Base-by-base conservation (phyloP, 2,113 vertebrate genomes). In the Callopanchax toddi region DNA sequence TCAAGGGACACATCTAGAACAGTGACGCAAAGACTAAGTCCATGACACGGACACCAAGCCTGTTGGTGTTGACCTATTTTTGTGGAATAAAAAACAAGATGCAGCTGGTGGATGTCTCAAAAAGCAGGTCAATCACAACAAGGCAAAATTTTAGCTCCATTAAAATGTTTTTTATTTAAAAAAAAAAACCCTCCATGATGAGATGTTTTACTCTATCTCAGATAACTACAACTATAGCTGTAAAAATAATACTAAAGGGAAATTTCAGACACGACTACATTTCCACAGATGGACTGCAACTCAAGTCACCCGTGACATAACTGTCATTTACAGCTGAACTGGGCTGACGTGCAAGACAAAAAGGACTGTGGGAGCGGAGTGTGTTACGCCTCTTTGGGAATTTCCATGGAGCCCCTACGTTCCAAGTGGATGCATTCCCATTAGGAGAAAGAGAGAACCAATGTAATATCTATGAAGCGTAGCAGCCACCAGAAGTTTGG, bases 301-400 rank as follows among this genome's bases (percentile, higher is more conserved):
- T 49, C 67, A 82, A 90, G 82, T 89, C 89, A 89, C 22, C 85
- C 56, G 55, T 89, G 76, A 88, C 81, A 84, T 86, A 86, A 81
- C 86, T 82, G 85, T 78, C 76, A 78, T 83, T 85, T 89, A 70
- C 68, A 76, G 73, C 82, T 75, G 67, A 74, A 61, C 26, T n/a
- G 58, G 65, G 46, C 22, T 8, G 79, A 71, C 61, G 58, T 66
- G 67, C 57, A 74, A 67, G 65, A n/a, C n/a, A n/a, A n/a, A n/a
- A 72, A 54, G 1, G 46, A 25, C 55, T 42, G 57, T 73, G 53
- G 52, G 70, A 66, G 59, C 46, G 65, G 67, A 67, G 44, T 50
- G 59, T 76, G 66, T 59, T 76, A 44, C 26, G 9, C 1, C 73
- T 83, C 85, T 86, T 71, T 79, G 86, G 86, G 86, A 87, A 86